Conservation (phyloP, 2,113 vertebrate species). For the Lepus timidus region DNA sequence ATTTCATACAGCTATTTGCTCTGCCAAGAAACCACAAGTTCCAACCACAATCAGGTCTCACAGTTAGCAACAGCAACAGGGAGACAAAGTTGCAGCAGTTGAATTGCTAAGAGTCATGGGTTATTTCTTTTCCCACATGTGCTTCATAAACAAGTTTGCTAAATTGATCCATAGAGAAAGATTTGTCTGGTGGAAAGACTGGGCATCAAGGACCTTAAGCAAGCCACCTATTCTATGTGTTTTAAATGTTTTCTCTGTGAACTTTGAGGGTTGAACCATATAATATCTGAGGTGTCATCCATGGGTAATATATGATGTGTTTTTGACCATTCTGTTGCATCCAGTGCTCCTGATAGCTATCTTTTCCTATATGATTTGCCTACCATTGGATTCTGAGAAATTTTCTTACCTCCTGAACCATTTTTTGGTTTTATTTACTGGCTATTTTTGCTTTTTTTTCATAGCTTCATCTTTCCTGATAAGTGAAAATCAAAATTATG, state of each 20-base stretch:
- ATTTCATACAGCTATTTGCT: background rate
- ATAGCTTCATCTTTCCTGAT: background rate
- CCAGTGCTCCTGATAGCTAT: background rate
- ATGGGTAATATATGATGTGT: background rate
- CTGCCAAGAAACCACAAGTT: background rate
- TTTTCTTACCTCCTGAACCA: background rate
- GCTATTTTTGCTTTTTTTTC: conserved; percentile 6
- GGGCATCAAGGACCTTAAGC: background rate
- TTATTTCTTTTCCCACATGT: background rate
- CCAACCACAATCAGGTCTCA: background rate
- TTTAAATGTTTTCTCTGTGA: background rate
- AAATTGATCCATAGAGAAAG: background rate
- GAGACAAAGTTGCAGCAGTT: background rate
- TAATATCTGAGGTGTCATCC: background rate
- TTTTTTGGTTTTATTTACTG: background rate
- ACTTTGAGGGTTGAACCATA: background rate
- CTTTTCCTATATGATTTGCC: background rate
- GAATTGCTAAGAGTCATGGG: background rate
- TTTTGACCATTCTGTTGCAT: background rate
- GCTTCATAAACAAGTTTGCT: background rate
- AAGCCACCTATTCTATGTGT: background rate
- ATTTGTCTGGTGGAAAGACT: conserved; percentile 3
- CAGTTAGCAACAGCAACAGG: background rate
- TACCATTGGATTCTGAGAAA: background rate
- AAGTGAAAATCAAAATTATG: background rate